These are phyloP conservation scores for Silurus asotus DNA, from an alignment of 2,113 vertebrate species.

Conservation along the genomic window DNA sequence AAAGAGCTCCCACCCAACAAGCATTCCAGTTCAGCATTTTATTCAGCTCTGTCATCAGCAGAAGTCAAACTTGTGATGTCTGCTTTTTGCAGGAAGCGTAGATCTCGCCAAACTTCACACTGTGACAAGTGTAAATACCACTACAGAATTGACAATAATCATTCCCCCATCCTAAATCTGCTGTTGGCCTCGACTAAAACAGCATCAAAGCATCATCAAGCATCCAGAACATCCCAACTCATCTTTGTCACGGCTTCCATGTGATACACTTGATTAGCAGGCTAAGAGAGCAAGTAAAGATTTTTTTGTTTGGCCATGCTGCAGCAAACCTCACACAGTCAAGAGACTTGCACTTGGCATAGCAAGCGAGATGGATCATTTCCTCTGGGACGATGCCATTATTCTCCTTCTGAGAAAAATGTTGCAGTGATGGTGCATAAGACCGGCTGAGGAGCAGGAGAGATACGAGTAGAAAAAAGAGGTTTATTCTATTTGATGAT, in stretches of 20 bases:
- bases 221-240: background rate
- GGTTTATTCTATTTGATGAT: background rate
- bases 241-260: background rate
- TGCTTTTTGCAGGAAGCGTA: background rate
- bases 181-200: background rate
- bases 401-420: background rate
- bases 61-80: background rate
- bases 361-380: slow-evolving; percentile 24
- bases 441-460: background rate
- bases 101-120: background rate
- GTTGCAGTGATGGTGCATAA: background rate
- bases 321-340: background rate
- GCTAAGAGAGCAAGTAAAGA: background rate
- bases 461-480: background rate
- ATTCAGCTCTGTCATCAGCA: background rate
- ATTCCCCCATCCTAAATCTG: background rate
- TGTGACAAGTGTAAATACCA: background rate
- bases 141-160: slow-evolving; percentile 11
- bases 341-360: background rate
- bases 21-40: background rate
- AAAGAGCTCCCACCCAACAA: background rate
- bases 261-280: background rate
- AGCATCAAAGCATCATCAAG: background rate
- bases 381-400: background rate
- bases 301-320: background rate